Evolutionary conservation across 2,888 invertebrate genomes (phyloP), one percentile per base, ranked within the genome.

Genomic region (Cremastinae sp.): DNA sequence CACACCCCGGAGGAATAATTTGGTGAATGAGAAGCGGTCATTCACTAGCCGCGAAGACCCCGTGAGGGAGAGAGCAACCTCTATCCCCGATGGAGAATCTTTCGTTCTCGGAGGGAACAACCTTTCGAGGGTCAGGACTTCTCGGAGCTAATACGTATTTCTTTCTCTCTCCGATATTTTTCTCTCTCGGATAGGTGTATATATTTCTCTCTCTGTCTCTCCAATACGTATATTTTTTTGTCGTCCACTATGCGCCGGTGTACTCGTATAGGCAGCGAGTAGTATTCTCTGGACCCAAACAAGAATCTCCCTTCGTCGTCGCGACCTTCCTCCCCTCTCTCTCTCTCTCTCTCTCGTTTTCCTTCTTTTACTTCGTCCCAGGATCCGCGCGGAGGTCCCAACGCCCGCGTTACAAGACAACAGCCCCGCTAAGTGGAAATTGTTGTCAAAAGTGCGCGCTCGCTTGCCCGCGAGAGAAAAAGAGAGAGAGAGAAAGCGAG

Each of bases 341-440:
- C 75, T 71, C 59, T 59, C 58, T 74, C 71, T 74, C 74, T 71
- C 59, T 59, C 28, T 28, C 28, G 2, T 5, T 28, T 28, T 28
- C 2, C 28, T 28, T 5, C 2, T 3, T 28, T n/a, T n/a, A 2
- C 28, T 28, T 5, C 69, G 59, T 22, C 41, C 71, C 59, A 68
- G 72, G 78, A 79, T 79, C 71, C 78, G 68, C 74, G 66, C 68
- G 73, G 53, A 66, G 69, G 76, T 69, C 69, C 73, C 75, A 72
- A 78, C 82, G 83, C 82, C 82, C 70, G 80, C 83, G 84, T 85
- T 86, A 83, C 85, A 84, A 83, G 79, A 82, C 84, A 84, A 83
- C 87, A 86, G 73, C 73, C 76, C 59, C 76, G 76, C 87, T 89
- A 89, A 89, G 88, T 89, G 88, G 88, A 88, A 89, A 89, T 88